Evolutionary conservation across 2,113 vertebrate genomes (phyloP), one percentile per base, ranked within the genome.

Genomic region (Pomatostomus ruficeps): DNA sequence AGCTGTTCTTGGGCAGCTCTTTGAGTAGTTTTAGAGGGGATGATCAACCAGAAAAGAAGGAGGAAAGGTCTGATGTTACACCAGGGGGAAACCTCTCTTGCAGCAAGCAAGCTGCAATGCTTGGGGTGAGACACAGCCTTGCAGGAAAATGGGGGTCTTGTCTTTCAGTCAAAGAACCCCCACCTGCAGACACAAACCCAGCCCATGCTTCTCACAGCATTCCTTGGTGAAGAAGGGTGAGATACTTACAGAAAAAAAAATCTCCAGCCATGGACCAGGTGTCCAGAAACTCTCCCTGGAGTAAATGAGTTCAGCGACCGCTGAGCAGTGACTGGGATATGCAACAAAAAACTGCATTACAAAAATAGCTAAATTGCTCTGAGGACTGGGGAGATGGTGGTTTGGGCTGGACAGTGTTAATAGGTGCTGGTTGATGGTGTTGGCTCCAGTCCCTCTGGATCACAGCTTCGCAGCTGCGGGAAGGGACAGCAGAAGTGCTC

Each of bases 381-480:
- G 0, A 40, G 71, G 61, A 10, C 35, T 48, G 4, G 0, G 55
- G 55, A 55, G 21, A 26, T 31, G 35, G 63, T 62, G 38, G 18
- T 33, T 88, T 61, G 68, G 58, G 59, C 51, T 73, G 86, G 88
- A 40, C 67, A 77, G 51, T 5, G 31, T 83, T 84, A 88, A 71
- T 54, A 77, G 65, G 72, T 35, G 29, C n/a, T 73, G 49, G 35
- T 75, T 91, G 74, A 51, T 25, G 55, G 24, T 62, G 63, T 70
- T 94, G 92, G 77, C 77, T 91, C 49, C 71, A 62, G 21, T 70
- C 71, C 62, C 58, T 93, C 68, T 23, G 35, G 85, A 78, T 83
- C 2, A 1, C 81, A 89, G 81, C 70, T 52, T 46, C 2, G 1
- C 67, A 91, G 79, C 85, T 90, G 79, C 0, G 2, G 77, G 63